Percentiles rank a stretch among this genome's conserved stretches.
Evolutionary conservation across 2,113 vertebrate species (phyloP).

Genomic region (Clupea harengus): DNA sequence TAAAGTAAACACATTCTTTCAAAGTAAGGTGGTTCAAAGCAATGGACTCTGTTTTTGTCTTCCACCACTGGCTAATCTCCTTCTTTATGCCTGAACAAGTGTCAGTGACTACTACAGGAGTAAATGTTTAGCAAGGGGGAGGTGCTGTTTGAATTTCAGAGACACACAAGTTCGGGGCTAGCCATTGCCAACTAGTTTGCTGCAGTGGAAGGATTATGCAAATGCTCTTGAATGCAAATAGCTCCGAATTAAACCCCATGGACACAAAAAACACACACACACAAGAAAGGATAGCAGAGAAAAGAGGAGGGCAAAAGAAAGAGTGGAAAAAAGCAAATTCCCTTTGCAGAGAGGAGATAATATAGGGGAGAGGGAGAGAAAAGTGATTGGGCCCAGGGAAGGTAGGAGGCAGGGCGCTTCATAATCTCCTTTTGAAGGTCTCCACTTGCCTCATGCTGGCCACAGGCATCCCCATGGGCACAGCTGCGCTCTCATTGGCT

Average conservation of each 20-base stretch:
- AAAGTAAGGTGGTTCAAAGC: slow-evolving; percentile 1
- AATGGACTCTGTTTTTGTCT: slow-evolving; percentile 17
- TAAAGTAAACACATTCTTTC: not conserved
- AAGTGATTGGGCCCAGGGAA: slow-evolving; percentile 20
- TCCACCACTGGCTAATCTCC: slow-evolving; percentile 17
- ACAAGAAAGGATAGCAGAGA: too few relatives aligned
- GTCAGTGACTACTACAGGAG: slow-evolving; percentile 21
- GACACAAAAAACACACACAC: slow-evolving; percentile 23
- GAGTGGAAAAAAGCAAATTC: slow-evolving; percentile 18
- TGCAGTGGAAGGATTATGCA: slow-evolving; percentile 47
- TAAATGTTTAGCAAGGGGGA: slow-evolving; percentile 38
- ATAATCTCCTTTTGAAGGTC: slow-evolving; percentile 45
- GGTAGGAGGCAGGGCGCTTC: slow-evolving; percentile 19
- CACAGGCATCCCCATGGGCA: slow-evolving; percentile 21
- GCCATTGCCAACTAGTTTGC: slow-evolving; percentile 24
- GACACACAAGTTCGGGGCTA: slow-evolving; percentile 32
- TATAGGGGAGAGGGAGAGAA: slow-evolving; percentile 11
- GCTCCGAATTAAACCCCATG: slow-evolving; percentile 30
- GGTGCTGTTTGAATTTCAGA: not conserved
- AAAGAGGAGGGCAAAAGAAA: not conserved
- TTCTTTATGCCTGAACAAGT: slow-evolving; percentile 23
- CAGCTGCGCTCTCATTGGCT: slow-evolving; percentile 27
- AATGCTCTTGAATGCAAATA: slow-evolving; percentile 33
- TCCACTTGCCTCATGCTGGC: slow-evolving; percentile 31
- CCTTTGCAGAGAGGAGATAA: slow-evolving; percentile 27